Base-by-base conservation (phyloP, 1,140 invertebrate species). In the Melitaea cinxia region DNA sequence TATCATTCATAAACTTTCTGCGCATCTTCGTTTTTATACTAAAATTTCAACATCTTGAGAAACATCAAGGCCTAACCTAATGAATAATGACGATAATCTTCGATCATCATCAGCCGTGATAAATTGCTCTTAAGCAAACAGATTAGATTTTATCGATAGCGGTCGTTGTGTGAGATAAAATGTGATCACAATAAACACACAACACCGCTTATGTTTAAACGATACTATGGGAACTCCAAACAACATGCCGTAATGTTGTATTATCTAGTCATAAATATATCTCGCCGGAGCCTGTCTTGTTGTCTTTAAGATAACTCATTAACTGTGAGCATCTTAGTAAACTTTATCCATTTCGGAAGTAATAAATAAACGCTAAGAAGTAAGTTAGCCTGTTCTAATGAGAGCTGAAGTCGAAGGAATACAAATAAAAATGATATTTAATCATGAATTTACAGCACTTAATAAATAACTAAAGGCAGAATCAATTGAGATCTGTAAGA, bases 161-260 rank as follows among this genome's bases (percentile, higher is more conserved):
- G 26, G 14, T 17, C 42, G 42, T 45, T 30, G 23, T 47, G 49
- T 23, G n/a, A 53, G 35, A 60, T 47, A 63, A 75, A 60, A 70
- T 50, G 60, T 66, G 65, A 71, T 71, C 58, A 68, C 73, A 69
- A 73, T 73, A 59, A 59, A 61, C 55, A 62, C 56, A 64, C 58
- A 57, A 54, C 61, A 45, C 24, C 30, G 14, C 42, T 45, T 70
- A 60, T 75, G 70, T 82, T 78, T 78, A 73, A 73, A 74, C 75
- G 71, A 37, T 55, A 58, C 73, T 61, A 69, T 79, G 78, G 77
- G 81, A 81, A 84, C 78, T 65, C 75, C 76, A 84, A 84, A 85
- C 78, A 88, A 74, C 61, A 60, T 57, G 63, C 55, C 56, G 42
- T 77, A 77, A 78, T 65, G 67, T 64, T 17, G 50, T 65, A 65